These are phyloP conservation scores for Embiotoca jacksoni DNA, from an alignment of 2,113 vertebrate species.

Conservation along the genomic window DNA sequence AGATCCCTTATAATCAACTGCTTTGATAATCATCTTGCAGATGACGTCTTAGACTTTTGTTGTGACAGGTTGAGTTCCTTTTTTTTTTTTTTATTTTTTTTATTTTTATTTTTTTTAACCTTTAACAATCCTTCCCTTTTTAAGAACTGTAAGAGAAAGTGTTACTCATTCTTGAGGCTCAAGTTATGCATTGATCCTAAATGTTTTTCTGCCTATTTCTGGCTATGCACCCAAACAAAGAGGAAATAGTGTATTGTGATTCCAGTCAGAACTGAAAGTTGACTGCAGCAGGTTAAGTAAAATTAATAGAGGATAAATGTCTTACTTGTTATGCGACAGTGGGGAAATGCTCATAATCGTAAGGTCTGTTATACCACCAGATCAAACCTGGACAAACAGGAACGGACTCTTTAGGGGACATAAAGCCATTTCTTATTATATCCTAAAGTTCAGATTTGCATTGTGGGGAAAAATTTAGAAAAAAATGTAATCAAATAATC, in stretches of 20 bases:
- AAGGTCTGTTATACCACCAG: no score
- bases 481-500: no score
- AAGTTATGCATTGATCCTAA: background rate
- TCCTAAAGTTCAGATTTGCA: no score
- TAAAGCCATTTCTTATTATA: no score
- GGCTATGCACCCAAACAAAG: background rate
- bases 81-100: background rate
- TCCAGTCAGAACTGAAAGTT: background rate
- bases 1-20: conserved; percentile 16
- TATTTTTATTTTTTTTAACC: background rate
- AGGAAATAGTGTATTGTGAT: background rate
- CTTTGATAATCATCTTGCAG: conserved; percentile 36
- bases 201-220: conserved; percentile 10
- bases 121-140: conserved; percentile 23
- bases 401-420: no score
- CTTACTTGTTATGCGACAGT: background rate
- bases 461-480: no score
- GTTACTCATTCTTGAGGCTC: background rate
- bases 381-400: no score
- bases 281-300: conserved; percentile 4
- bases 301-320: conserved; percentile 1
- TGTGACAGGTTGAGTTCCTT: background rate
- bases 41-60: conserved; percentile 8
- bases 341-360: background rate
- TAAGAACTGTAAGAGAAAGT: conserved; percentile 2